Conservation (phyloP, 1,140 invertebrate species). For the Tetragonula clypearis region DNA sequence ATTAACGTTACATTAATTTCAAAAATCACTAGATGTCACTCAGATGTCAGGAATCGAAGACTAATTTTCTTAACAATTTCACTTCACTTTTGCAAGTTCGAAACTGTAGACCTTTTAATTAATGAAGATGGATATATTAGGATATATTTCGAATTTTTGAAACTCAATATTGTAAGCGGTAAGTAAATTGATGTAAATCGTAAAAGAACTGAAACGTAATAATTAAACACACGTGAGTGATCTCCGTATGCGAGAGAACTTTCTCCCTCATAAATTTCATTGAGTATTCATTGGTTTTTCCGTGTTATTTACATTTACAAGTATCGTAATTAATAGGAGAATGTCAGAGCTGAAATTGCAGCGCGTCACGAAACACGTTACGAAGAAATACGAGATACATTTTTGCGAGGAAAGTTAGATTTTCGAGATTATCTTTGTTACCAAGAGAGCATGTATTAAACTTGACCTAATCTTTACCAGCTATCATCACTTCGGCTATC, state of each 20-base stretch:
- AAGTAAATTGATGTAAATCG: not conserved
- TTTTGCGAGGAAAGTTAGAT: not conserved
- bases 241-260: not conserved
- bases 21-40: too few species aligned
- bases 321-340: not conserved
- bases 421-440: not conserved
- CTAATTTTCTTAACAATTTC: too few species aligned
- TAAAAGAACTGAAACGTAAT: not conserved
- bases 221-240: not conserved
- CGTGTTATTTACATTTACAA: constrained; percentile 5
- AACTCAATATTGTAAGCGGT: not conserved
- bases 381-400: not conserved
- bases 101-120: too few species aligned
- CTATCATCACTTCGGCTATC: not conserved
- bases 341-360: not conserved
- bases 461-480: not conserved
- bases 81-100: too few species aligned
- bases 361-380: not conserved
- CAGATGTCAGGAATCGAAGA: too few species aligned
- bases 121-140: too few species aligned
- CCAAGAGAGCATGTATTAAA: not conserved
- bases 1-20: too few species aligned
- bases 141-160: not conserved
- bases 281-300: not conserved
- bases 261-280: not conserved